Percentiles rank a stretch among this genome's conserved stretches.
These are phyloP conservation scores for Oryzias dopingdopingensis DNA, from an alignment of 2,797 vertebrate species.

Conservation along the genomic window DNA sequence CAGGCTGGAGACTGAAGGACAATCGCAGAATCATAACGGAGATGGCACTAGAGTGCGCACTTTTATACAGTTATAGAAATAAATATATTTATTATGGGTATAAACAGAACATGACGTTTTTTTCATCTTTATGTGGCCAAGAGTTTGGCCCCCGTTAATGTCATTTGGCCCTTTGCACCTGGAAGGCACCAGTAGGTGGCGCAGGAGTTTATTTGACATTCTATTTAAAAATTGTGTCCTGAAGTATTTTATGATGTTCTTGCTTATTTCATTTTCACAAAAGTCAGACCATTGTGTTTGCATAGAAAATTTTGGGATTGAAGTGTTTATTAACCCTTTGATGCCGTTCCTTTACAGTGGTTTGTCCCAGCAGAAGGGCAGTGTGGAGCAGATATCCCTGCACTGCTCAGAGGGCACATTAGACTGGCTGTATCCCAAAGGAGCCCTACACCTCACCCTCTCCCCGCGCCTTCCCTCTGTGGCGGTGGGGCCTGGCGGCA, in stretches of 20 bases:
- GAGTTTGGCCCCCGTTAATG: not conserved
- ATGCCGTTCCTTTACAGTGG: constrained; percentile 71
- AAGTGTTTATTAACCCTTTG: constrained; percentile 6
- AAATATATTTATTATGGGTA: not conserved
- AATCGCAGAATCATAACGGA: constrained; percentile 3
- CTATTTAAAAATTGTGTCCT: not conserved
- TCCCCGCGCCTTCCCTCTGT: constrained; percentile 77
- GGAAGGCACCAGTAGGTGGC: constrained; percentile 46
- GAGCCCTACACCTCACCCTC: constrained; percentile 86
- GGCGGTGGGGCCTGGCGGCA: constrained; percentile 58
- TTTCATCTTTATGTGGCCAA: not conserved
- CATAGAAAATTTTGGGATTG: not conserved
- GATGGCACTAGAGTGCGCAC: not conserved
- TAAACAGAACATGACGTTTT: not conserved
- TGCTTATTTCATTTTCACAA: too few relatives aligned
- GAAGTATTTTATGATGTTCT: too few relatives aligned
- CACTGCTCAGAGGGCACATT: constrained; percentile 87
- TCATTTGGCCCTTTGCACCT: not conserved
- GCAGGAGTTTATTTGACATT: not conserved
- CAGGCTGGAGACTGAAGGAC: constrained; percentile 45
- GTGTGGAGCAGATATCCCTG: constrained; percentile 89
- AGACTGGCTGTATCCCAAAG: constrained; percentile 89
- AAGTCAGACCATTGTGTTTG: too few relatives aligned
- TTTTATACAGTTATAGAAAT: too few relatives aligned
- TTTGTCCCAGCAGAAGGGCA: constrained; percentile 85